phyloP scores from a whole-genome alignment of 1,140 invertebrate genomes.

The Magallana ariakensis region DNA sequence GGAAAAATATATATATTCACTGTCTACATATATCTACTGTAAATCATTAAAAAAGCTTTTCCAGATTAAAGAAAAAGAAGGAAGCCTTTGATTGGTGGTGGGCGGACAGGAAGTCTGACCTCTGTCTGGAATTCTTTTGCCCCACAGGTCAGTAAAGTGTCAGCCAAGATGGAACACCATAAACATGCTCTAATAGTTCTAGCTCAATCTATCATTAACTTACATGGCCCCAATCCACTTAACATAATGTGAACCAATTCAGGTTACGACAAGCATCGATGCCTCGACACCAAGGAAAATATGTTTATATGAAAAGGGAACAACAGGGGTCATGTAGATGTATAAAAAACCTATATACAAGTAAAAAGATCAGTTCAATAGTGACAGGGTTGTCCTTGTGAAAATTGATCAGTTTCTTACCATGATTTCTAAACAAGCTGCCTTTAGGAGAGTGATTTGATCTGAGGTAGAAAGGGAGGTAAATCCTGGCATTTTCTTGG shows the following conservation, averaged over 20 bases:
- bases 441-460: conserved; percentile 78
- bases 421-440: conserved; percentile 80
- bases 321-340: too few relatives aligned
- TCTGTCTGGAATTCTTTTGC: neutral
- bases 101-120: neutral
- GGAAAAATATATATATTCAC: too few relatives aligned
- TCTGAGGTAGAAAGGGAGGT: conserved; percentile 73
- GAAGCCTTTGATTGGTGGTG: neutral
- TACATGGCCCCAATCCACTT: too few relatives aligned
- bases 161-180: neutral
- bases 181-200: neutral
- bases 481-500: conserved; percentile 77
- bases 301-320: too few relatives aligned
- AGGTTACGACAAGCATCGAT: too few relatives aligned
- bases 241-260: too few relatives aligned
- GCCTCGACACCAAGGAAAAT: too few relatives aligned
- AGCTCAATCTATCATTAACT: neutral
- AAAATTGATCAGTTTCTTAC: conserved; percentile 62
- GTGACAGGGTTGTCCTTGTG: too few relatives aligned
- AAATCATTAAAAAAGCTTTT: neutral
- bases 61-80: neutral
- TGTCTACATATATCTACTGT: too few relatives aligned
- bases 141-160: neutral
- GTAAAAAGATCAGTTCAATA: too few relatives aligned
- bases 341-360: too few relatives aligned